phyloP scores from a whole-genome alignment of 2,888 invertebrate species.

The Galeruca laticollis region DNA sequence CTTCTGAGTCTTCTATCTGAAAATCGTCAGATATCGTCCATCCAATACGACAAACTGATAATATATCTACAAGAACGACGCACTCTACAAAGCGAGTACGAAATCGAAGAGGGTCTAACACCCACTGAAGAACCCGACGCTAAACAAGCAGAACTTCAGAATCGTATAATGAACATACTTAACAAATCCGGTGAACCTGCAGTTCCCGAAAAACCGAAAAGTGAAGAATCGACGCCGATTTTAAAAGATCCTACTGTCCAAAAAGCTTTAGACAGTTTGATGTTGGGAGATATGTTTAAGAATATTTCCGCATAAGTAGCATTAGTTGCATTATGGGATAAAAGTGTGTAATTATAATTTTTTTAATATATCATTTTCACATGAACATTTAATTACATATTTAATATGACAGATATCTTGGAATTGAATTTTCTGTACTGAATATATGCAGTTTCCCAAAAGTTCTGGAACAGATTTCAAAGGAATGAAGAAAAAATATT shows the following conservation, averaged over 20 bases:
- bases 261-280: constrained; percentile 80
- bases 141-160: constrained; percentile 76
- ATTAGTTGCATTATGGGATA: background rate
- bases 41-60: constrained; percentile 84
- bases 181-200: constrained; percentile 68
- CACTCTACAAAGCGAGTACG: constrained; percentile 80
- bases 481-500: no score
- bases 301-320: constrained; percentile 60
- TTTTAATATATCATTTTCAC: no score
- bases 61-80: constrained; percentile 79
- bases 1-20: constrained; percentile 85
- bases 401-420: no score
- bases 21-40: constrained; percentile 80
- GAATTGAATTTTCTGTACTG: no score
- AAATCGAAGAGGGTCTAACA: constrained; percentile 77
- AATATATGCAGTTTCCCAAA: no score
- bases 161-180: constrained; percentile 82
- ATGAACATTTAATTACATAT: no score
- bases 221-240: constrained; percentile 65
- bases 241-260: constrained; percentile 83
- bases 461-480: no score
- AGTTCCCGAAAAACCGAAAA: constrained; percentile 55
- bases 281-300: constrained; percentile 72
- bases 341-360: no score
- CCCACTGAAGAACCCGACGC: constrained; percentile 55